Conservation (phyloP, 2,888 invertebrate species). For the Apodemia hepburni region DNA sequence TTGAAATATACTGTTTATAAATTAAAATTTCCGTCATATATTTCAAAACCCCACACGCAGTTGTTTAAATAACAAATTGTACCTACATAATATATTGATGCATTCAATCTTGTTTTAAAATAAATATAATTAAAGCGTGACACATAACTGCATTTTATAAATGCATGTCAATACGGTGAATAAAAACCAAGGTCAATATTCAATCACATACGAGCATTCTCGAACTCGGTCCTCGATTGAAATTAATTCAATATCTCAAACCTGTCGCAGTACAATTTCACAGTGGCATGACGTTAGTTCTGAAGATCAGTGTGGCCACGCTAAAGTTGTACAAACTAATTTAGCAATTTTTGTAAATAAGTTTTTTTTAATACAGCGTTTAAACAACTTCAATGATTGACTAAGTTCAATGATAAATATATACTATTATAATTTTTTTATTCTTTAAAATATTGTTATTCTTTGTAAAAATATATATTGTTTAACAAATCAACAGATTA, state of each 20-base stretch:
- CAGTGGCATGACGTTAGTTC: slow-evolving; percentile 55
- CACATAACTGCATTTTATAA: slow-evolving; percentile 14
- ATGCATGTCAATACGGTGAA: slow-evolving; percentile 9
- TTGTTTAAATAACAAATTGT: not conserved
- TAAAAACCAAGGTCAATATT: slow-evolving; percentile 18
- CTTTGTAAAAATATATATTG: no score
- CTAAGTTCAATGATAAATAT: no score
- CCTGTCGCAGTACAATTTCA: slow-evolving; percentile 36
- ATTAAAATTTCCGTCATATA: not conserved
- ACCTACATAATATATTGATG: not conserved
- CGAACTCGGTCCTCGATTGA: slow-evolving; percentile 23
- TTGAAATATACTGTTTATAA: not conserved
- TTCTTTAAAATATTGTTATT: no score
- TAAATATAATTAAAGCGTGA: slow-evolving; percentile 14
- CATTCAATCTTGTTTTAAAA: slow-evolving; percentile 7
- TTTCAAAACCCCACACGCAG: not conserved
- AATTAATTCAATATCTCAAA: slow-evolving; percentile 36
- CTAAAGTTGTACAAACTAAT: slow-evolving; percentile 1
- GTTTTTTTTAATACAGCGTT: no score
- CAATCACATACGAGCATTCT: slow-evolving; percentile 14
- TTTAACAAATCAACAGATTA: no score
- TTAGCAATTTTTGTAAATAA: not conserved
- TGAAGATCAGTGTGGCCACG: slow-evolving; percentile 13
- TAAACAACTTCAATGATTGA: no score
- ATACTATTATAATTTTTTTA: no score